Evolutionary conservation across 2,797 vertebrate genomes (phyloP), one percentile per base, ranked within the genome.

Genomic region (Sphenodon punctatus): DNA sequence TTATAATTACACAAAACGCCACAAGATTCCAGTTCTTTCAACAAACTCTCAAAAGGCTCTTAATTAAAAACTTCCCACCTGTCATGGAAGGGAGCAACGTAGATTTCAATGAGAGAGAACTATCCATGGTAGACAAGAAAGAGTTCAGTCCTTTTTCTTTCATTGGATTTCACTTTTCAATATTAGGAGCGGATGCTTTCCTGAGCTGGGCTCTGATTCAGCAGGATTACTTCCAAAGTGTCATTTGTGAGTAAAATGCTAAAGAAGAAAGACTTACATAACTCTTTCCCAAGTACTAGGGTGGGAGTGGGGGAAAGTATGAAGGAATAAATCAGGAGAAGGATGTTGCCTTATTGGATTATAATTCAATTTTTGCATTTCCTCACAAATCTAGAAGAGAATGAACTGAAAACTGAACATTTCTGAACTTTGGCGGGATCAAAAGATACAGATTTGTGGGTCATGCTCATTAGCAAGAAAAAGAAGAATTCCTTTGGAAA

Each of bases 71-170:
- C n/a, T n/a, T n/a, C n/a, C n/a, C n/a, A n/a, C n/a, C n/a, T n/a
- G n/a, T n/a, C n/a, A n/a, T n/a, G n/a, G n/a, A n/a, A n/a, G n/a
- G n/a, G n/a, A n/a, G n/a, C n/a, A n/a, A n/a, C n/a, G n/a, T n/a
- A n/a, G n/a, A n/a, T n/a, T n/a, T n/a, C n/a, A n/a, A 41, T 41
- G 45, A 43, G 85, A 14, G 8, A 85, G n/a, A 36, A 75, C 51
- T 78, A 69, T 46, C 20, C 60, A 42, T 36, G 80, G 84, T 76
- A 84, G 71, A 75, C 70, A 67, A 84, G 43, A 76, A 55, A 72
- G 32, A 73, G 46, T 11, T 9, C 68, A 19, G 30, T 61, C 27
- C 27, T 6, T 60, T 48, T 20, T 6, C 12, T 67, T 61, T 15
- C 41, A 49, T 13, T 42, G 41, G 22, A 56, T 43, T 56, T 61